Conservation (phyloP, 2,888 invertebrate genomes). For the Chrysolina haemoptera region DNA sequence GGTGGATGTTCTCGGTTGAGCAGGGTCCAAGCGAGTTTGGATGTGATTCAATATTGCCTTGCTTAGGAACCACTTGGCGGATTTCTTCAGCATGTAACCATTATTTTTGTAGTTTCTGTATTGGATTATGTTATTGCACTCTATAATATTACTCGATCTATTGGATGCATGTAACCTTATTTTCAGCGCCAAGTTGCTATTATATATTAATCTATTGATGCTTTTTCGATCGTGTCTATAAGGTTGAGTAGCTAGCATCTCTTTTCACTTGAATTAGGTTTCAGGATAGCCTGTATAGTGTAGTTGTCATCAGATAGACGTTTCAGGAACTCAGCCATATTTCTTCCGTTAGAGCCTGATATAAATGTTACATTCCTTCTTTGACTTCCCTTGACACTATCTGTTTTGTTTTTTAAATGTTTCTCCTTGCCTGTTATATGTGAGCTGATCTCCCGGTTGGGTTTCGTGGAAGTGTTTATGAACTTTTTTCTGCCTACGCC, state of each 20-base stretch:
- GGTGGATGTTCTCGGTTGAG: background rate
- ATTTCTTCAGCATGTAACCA: background rate
- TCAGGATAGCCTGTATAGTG: too few relatives aligned
- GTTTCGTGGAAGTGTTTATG: background rate
- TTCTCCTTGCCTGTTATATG: background rate
- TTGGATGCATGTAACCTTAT: background rate
- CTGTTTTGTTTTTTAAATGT: background rate
- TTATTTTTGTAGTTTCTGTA: background rate
- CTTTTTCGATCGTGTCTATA: background rate
- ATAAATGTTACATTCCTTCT: background rate
- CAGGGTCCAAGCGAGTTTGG: background rate
- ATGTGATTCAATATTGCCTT: constrained; percentile 8
- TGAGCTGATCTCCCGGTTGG: background rate
- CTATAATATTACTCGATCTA: background rate
- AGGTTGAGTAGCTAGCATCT: background rate
- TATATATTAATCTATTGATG: background rate
- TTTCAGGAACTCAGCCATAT: too few relatives aligned
- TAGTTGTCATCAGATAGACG: too few relatives aligned
- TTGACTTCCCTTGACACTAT: background rate
- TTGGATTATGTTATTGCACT: constrained; percentile 3
- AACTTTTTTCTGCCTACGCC: background rate
- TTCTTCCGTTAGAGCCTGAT: background rate
- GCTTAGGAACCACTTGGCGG: constrained; percentile 11
- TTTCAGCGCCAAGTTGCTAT: constrained; percentile 5
- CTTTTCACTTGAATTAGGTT: too few relatives aligned